Evolutionary conservation across 2,113 vertebrate species (phyloP), one percentile per base, ranked within the genome.

Genomic region (Pangasianodon hypophthalmus): DNA sequence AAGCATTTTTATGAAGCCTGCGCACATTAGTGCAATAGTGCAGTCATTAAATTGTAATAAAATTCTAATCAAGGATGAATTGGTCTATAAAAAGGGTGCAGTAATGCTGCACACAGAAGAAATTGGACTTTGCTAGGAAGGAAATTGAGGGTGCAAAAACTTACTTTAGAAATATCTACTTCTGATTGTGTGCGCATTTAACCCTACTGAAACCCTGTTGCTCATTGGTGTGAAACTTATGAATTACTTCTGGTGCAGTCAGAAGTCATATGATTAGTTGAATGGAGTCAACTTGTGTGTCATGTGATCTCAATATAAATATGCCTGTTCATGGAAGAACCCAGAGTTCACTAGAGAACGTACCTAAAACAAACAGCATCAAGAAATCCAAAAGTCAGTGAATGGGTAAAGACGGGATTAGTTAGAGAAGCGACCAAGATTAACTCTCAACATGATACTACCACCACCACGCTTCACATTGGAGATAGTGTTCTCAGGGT

Each of bases 21-120:
- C n/a, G 58, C 73, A 88, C 82, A 93, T 91, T 93, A 69, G 79
- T 93, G 87, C 88, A 88, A 88, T 88, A 84, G 84, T 56, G 58
- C 41, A 83, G 84, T 58, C 90, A 71, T 91, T 91, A 92, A 83
- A 73, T 52, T 69, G 75, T 64, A 62, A 37, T 73, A 71, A 86
- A 84, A 75, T 82, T 50, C 80, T 52, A 60, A 81, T 85, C 56
- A 73, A 24, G 73, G 48, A 16, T 85, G 48, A 90, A 88, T 69
- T 80, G 60, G 37, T 71, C 84, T 62, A 69, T 84, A 73, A 73
- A 67, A 19, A 77, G 54, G 75, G 11, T 56, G 88, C 79, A 67
- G 13, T 41, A 88, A 83, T 90, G 67, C 75, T 85, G 71, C 48
- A 82, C 52, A 82, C 10, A 64, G 37, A 86, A 41, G 4, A 48